Evolutionary conservation across 2,113 vertebrate species (phyloP).

Genomic region (Alexandromys fortis): DNA sequence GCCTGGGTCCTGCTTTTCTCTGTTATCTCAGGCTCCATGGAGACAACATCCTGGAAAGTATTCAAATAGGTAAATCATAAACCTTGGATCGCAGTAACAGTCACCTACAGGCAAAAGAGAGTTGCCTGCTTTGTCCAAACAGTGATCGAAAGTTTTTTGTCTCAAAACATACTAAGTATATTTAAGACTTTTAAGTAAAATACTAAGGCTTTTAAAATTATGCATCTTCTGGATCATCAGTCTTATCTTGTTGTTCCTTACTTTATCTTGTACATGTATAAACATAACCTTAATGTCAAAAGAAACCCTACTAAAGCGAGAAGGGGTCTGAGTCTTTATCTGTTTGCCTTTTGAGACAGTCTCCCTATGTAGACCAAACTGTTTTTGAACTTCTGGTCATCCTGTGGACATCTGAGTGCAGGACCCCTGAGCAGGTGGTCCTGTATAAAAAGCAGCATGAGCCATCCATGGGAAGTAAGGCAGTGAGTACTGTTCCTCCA

Average conservation of each 20-base stretch:
- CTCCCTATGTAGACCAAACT: background rate
- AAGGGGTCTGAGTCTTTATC: background rate
- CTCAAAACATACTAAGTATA: background rate
- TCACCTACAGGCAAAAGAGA: background rate
- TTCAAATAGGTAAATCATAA: background rate
- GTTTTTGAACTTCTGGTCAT: background rate
- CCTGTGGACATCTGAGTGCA: background rate
- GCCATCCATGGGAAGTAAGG: too few species aligned
- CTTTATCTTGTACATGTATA: background rate
- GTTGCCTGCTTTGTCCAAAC: background rate
- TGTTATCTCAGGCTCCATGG: background rate
- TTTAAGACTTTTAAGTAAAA: too few species aligned
- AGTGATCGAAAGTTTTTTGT: background rate
- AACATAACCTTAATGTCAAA: background rate
- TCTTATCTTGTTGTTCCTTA: background rate
- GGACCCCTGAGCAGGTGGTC: background rate
- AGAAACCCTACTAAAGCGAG: background rate
- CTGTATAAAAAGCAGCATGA: background rate
- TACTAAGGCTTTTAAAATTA: background rate
- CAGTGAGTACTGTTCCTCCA: background rate
- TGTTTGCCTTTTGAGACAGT: background rate
- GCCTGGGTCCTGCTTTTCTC: background rate
- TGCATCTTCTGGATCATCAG: background rate
- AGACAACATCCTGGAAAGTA: background rate
- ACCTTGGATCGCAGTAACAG: background rate